Percentiles rank a stretch among this genome's conserved stretches.
Evolutionary conservation across 2,113 vertebrate genomes (phyloP).

Genomic region (Entelurus aequoreus): DNA sequence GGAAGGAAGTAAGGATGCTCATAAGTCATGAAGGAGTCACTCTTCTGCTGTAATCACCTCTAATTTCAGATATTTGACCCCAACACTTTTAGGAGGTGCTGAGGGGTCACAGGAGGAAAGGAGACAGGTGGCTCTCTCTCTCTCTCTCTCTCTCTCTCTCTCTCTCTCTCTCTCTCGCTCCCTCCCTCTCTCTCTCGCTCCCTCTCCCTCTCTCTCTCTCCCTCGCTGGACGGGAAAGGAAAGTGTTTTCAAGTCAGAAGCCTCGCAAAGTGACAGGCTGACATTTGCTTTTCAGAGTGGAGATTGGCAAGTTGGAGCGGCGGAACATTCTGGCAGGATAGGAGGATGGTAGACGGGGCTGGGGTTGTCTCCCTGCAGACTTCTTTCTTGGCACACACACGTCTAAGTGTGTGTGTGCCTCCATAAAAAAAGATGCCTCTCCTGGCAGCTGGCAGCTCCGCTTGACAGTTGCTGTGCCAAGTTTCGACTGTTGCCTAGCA

Average conservation of each 20-base stretch:
- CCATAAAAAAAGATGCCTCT: constrained; percentile 68
- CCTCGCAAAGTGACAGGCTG: constrained; percentile 64
- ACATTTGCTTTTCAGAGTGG: constrained; percentile 67
- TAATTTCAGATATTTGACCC: constrained; percentile 55
- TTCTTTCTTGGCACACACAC: constrained; percentile 53
- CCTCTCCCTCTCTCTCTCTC: background rate
- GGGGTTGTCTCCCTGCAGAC: constrained; percentile 62
- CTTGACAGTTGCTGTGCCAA: constrained; percentile 65
- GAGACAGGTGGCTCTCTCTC: constrained; percentile 20
- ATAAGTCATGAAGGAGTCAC: no score
- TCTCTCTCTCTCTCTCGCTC: no score
- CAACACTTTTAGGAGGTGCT: constrained; percentile 37
- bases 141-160: no score
- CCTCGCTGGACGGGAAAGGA: constrained; percentile 16
- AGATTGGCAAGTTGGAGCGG: constrained; percentile 62
- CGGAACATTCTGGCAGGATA: constrained; percentile 61
- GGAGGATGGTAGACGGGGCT: constrained; percentile 57
- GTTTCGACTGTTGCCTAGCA: constrained; percentile 76
- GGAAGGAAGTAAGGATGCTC: constrained; percentile 32
- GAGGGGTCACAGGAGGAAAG: constrained; percentile 17
- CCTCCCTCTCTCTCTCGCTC: constrained; percentile 9
- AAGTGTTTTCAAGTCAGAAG: constrained; percentile 61
- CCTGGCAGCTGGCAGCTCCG: constrained; percentile 73
- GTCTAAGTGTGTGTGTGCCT: constrained; percentile 35
- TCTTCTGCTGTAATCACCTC: constrained; percentile 46